Evolutionary conservation across 2,888 invertebrate species (phyloP), one percentile per base, ranked within the genome.

Genomic region (Apeira syringaria): DNA sequence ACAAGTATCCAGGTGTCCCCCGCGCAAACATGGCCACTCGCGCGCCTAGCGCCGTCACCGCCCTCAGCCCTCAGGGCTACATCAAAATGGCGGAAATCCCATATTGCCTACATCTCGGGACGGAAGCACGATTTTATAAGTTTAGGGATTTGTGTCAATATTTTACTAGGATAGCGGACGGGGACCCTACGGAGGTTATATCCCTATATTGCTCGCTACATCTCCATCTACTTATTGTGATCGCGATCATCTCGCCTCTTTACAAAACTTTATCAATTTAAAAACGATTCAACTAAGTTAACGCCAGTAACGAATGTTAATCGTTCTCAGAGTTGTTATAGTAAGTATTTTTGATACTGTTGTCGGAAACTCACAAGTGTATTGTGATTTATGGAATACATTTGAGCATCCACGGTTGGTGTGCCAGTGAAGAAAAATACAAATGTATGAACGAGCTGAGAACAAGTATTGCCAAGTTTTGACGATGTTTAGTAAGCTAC

Each of bases 131-230:
- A 86, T 88, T 89, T 89, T 88, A 88, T 88, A 89, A 88, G 85
- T 88, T 87, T 86, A 87, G 88, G 89, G 88, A 86, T 88, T 87
- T 86, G 80, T 87, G 89, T 88, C 85, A 89, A 89, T 88, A 89
- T 89, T 89, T 85, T 85, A 89, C 80, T 87, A 89, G 89, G 88
- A 86, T 74, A 70, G 77, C 72, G 74, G 74, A 74, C 67, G 45
- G 26, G 45, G 39, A 40, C 39, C 38, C 44, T 62, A 63, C 59
- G 40, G 53, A 58, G 60, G 61, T 59, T 54, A 46, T 57, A 49
- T 43, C 42, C 39, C 37, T 52, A 46, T 53, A 51, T 38, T 11
- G 10, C 32, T 53, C 54, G 63, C 58, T 64, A 71, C 68, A 61
- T 66, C 68, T 57, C 62, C 53, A 42, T 48, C 35, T 40, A 24